phyloP scores from a whole-genome alignment of 2,888 invertebrate genomes.

The Leucoma salicis region DNA sequence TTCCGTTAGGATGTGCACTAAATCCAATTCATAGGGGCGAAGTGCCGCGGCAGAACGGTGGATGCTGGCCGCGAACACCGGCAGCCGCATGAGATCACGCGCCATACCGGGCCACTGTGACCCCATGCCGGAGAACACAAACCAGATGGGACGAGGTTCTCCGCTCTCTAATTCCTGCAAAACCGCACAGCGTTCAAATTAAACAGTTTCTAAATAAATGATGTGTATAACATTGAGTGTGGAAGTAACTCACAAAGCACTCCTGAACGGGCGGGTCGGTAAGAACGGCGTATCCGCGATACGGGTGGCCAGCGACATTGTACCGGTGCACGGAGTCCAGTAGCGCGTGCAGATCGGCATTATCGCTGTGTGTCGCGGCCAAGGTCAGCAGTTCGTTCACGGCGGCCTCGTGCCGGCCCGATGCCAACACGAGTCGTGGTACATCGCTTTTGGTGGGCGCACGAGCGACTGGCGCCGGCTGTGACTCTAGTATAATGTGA shows the following conservation, averaged over 20 bases:
- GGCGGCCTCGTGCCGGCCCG: slow-evolving; percentile 93
- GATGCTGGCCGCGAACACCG: slow-evolving; percentile 90
- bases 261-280: slow-evolving; percentile 37
- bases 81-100: slow-evolving; percentile 90
- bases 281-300: slow-evolving; percentile 91
- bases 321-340: slow-evolving; percentile 88
- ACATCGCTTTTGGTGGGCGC: slow-evolving; percentile 55
- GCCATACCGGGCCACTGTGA: slow-evolving; percentile 99
- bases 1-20: slow-evolving; percentile 89
- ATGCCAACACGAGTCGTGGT: slow-evolving; percentile 85
- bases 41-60: slow-evolving; percentile 89
- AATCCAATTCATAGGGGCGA: slow-evolving; percentile 89
- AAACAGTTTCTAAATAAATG: background rate
- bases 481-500: slow-evolving; percentile 92
- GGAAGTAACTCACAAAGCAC: slow-evolving; percentile 35
- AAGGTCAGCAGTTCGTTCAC: slow-evolving; percentile 85
- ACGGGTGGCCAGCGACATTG: slow-evolving; percentile 88
- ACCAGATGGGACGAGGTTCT: slow-evolving; percentile 93
- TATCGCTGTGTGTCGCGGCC: slow-evolving; percentile 82
- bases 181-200: background rate
- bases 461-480: slow-evolving; percentile 80
- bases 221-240: background rate
- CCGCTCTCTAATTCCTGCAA: slow-evolving; percentile 56
- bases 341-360: slow-evolving; percentile 89
- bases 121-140: slow-evolving; percentile 98